Conservation (phyloP, 2,113 vertebrate genomes). For the Grammomys dolichurus region DNA sequence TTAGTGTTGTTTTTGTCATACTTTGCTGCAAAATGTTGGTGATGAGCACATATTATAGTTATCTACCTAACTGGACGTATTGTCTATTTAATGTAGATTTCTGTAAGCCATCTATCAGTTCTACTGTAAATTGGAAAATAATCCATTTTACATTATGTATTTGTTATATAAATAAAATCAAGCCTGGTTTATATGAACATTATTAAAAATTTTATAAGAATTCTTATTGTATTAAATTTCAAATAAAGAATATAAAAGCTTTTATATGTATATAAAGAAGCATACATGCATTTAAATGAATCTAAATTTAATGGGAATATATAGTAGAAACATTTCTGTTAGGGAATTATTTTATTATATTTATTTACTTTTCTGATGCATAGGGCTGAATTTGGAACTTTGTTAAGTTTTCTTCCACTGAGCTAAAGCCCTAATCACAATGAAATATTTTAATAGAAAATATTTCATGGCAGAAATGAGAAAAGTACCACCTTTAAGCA, state of each 20-base stretch:
- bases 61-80: neutral
- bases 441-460: conserved; percentile 4
- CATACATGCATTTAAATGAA: neutral
- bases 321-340: neutral
- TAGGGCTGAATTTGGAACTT: neutral
- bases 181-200: neutral
- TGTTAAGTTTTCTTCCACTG: neutral
- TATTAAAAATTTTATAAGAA: neutral
- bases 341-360: conserved; percentile 7
- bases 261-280: neutral
- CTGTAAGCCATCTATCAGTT: neutral
- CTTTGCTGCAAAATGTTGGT: neutral
- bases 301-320: too few species aligned
- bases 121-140: neutral
- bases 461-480: neutral
- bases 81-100: neutral
- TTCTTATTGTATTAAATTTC: neutral
- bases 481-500: neutral
- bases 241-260: neutral
- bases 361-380: neutral
- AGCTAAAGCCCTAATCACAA: too few species aligned
- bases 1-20: neutral
- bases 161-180: neutral
- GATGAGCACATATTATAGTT: neutral
- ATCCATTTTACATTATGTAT: neutral